Conservation (phyloP, 2,113 vertebrate genomes). For the Ammodramus savannarum region DNA sequence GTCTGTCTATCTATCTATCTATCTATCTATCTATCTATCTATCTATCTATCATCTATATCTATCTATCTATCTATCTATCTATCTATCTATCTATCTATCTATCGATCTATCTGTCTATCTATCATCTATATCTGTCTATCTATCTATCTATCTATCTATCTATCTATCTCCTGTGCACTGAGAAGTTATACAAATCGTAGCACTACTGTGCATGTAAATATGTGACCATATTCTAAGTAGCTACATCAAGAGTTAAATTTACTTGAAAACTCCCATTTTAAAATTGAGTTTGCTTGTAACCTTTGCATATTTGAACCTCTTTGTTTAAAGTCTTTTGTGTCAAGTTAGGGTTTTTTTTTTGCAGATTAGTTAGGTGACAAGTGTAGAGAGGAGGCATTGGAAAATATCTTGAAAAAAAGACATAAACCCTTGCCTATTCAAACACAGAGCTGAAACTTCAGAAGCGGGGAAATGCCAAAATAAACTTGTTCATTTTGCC, state of each 20-base stretch:
- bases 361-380: background rate
- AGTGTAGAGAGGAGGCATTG: background rate
- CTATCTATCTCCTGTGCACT: background rate
- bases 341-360: background rate
- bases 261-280: background rate
- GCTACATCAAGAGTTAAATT: background rate
- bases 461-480: background rate
- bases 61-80: background rate
- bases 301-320: background rate
- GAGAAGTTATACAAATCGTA: background rate
- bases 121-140: too few species aligned
- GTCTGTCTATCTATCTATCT: background rate
- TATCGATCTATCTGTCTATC: background rate
- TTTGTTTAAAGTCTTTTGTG: background rate
- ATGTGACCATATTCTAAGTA: background rate
- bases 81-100: background rate
- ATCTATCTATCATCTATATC: rapidly evolving
- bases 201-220: background rate
- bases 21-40: background rate
- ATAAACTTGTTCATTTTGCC: background rate
- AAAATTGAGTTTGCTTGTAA: background rate
- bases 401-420: background rate
- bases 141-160: background rate
- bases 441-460: background rate
- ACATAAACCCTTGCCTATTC: background rate